Evolutionary conservation across 2,113 vertebrate genomes (phyloP).

Genomic region (Chaetorhynchus papuensis): DNA sequence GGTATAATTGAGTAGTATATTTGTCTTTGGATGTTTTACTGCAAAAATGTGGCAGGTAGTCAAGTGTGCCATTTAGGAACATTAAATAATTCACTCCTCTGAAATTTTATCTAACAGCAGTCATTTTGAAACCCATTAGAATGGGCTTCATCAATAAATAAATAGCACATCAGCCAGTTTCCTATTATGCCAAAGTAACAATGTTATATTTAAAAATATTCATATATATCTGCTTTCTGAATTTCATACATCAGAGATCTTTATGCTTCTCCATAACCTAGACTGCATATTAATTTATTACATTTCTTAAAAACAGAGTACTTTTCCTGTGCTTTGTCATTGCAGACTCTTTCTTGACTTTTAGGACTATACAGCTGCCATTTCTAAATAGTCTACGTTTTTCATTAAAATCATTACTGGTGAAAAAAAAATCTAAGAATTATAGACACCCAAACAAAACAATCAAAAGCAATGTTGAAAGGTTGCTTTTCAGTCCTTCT

Average conservation of each 20-base stretch:
- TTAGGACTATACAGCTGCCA: not conserved
- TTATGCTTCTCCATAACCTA: not conserved
- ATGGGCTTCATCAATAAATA: constrained; percentile 22
- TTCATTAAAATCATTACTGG: not conserved
- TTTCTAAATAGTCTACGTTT: not conserved
- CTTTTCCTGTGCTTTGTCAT: not conserved
- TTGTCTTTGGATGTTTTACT: constrained; percentile 4
- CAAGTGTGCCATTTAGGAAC: constrained; percentile 9
- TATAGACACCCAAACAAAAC: not conserved
- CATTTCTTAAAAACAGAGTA: not conserved
- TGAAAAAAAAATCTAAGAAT: not conserved
- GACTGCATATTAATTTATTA: not conserved
- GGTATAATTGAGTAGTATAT: not conserved
- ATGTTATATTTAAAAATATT: not conserved
- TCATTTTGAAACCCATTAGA: constrained; percentile 17
- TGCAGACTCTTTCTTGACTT: not conserved
- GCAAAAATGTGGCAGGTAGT: constrained; percentile 7
- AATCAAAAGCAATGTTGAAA: not conserved
- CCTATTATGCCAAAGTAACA: not conserved
- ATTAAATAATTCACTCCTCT: constrained; percentile 39
- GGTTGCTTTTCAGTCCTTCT: too few relatives aligned
- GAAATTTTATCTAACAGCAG: constrained; percentile 20
- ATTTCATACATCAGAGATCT: not conserved
- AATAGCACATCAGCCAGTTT: not conserved
- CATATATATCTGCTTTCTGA: not conserved